A percentile compares a stretch with the other conserved stretches of the same genome.
Evolutionary conservation across 2,888 invertebrate species (phyloP).

Genomic region (Parascotia fuliginaria): DNA sequence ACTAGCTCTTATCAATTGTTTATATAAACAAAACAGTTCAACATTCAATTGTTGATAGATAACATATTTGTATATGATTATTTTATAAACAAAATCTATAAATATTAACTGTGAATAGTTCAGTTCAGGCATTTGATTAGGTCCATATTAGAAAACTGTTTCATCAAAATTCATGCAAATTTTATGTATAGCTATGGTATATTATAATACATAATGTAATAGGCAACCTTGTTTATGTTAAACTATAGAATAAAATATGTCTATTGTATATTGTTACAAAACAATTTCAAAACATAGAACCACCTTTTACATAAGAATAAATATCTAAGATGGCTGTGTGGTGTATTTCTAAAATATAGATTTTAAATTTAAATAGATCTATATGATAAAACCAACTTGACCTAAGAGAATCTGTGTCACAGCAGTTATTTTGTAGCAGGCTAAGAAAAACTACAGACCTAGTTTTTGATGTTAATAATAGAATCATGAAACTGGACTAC

Average conservation of each 20-base stretch:
- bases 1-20: conserved; percentile 29
- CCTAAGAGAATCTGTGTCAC: conserved; percentile 49
- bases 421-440: conserved; percentile 37
- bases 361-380: background rate
- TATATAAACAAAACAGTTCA: conserved; percentile 28
- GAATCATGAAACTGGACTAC: conserved; percentile 43
- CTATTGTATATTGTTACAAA: too few relatives aligned
- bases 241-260: too few relatives aligned
- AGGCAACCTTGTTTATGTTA: too few relatives aligned
- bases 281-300: too few relatives aligned
- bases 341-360: too few relatives aligned
- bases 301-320: too few relatives aligned
- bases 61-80: conserved; percentile 1
- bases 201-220: too few relatives aligned
- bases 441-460: conserved; percentile 58
- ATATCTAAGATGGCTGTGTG: too few relatives aligned
- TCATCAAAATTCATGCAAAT: background rate
- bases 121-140: background rate
- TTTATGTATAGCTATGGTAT: too few relatives aligned
- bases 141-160: background rate
- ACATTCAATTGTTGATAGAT: conserved; percentile 16
- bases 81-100: conserved; percentile 9
- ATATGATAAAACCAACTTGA: conserved; percentile 34
- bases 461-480: conserved; percentile 57
- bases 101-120: background rate